Evolutionary conservation across 2,888 invertebrate genomes (phyloP).

Genomic region (Leucophora obtusa): DNA sequence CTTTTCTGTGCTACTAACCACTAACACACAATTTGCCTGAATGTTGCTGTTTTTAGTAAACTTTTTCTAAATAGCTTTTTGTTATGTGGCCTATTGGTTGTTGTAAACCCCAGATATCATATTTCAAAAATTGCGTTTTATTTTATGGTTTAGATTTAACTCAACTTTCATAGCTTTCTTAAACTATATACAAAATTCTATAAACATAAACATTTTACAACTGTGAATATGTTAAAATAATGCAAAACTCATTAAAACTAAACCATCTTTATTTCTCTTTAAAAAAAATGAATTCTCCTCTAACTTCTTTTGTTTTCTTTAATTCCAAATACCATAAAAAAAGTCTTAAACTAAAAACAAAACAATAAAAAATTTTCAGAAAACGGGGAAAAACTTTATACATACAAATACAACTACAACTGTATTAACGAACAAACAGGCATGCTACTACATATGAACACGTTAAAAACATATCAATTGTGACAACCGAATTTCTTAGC

Average conservation of each 20-base stretch:
- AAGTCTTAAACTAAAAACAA: slow-evolving; percentile 9
- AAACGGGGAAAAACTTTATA: slow-evolving; percentile 1
- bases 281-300: neutral
- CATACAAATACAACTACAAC: neutral
- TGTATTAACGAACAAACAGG: neutral
- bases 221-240: slow-evolving; percentile 2
- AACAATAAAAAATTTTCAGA: slow-evolving; percentile 9
- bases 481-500: no score
- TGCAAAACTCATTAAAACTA: slow-evolving; percentile 11
- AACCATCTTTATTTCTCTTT: slow-evolving; percentile 20
- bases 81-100: no score
- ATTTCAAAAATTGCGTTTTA: no score
- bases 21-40: no score
- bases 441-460: neutral
- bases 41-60: no score
- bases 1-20: no score
- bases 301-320: slow-evolving; percentile 23
- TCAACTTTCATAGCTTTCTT: no score
- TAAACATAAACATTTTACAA: neutral
- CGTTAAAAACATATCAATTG: no score
- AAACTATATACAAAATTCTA: no score
- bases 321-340: slow-evolving; percentile 27
- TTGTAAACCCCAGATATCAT: no score
- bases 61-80: no score
- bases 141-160: no score